Conservation (phyloP, 2,797 vertebrate species). For the Atherinosoma microstoma region DNA sequence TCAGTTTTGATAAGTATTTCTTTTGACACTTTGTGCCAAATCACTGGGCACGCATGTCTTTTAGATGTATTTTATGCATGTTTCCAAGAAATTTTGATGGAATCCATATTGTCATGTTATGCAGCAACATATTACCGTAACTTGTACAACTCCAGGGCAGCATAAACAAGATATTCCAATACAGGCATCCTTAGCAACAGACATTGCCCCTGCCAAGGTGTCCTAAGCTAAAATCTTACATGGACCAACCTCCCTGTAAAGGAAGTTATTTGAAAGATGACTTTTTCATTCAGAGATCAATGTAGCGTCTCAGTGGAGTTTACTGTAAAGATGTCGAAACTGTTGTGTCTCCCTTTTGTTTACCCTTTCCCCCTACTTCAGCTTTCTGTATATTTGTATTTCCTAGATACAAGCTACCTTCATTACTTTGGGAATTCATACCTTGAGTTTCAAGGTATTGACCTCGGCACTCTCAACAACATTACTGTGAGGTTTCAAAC, state of each 20-base stretch:
- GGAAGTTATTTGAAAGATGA: conserved; percentile 38
- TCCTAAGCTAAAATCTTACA: conserved; percentile 27
- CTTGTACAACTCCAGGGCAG: not conserved
- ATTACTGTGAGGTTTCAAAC: conserved; percentile 87
- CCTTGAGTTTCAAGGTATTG: conserved; percentile 86
- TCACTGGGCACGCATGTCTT: not conserved
- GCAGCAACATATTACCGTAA: not conserved
- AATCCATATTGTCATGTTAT: conserved; percentile 32
- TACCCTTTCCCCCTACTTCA: conserved; percentile 5
- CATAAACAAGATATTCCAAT: conserved; percentile 23
- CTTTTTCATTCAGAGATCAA: conserved; percentile 46
- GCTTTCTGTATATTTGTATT: conserved; percentile 29
- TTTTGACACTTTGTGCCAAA: conserved; percentile 7
- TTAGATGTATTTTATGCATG: conserved; percentile 15
- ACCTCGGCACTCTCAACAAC: conserved; percentile 78
- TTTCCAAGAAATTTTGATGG: conserved; percentile 33
- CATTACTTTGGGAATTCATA: conserved; percentile 86
- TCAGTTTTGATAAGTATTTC: not conserved
- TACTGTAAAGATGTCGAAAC: conserved; percentile 32
- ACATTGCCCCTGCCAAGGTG: conserved; percentile 21
- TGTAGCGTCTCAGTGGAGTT: conserved; percentile 38
- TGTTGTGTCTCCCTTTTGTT: conserved; percentile 33
- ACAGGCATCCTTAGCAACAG: conserved; percentile 3
- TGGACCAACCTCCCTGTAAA: conserved; percentile 33
- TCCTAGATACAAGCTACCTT: conserved; percentile 78